phyloP scores from a whole-genome alignment of 2,113 vertebrate genomes.

The Terrapene triunguis region DNA sequence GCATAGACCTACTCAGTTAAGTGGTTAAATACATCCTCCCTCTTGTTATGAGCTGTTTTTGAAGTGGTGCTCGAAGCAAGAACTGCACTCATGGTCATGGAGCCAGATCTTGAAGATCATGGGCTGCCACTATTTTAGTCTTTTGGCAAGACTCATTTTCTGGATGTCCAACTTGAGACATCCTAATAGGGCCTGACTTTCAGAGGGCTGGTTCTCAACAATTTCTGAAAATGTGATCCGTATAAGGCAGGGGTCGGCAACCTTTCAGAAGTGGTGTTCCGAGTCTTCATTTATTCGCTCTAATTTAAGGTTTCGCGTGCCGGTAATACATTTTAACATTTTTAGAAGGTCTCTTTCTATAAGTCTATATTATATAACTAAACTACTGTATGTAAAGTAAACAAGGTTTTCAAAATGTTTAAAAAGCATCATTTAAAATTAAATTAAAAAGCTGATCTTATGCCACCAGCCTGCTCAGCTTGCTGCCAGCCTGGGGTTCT shows the following conservation, averaged over 20 bases:
- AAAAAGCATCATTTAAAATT: no score
- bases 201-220: not conserved
- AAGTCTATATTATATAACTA: no score
- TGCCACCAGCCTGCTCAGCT: no score
- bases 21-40: not conserved
- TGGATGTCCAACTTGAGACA: not conserved
- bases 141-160: not conserved
- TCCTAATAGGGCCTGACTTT: not conserved
- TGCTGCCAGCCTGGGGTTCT: no score
- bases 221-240: not conserved
- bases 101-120: not conserved
- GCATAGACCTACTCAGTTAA: not conserved
- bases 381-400: no score
- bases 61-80: not conserved
- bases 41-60: not conserved
- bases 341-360: no score
- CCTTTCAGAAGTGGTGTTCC: no score
- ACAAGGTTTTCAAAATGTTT: no score
- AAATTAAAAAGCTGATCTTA: no score
- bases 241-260: not conserved
- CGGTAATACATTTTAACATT: no score
- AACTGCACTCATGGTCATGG: not conserved
- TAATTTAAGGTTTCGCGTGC: no score
- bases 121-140: rapidly evolving
- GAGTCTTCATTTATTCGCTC: no score